A percentile compares a stretch with the other conserved stretches of the same genome.
Evolutionary conservation across 2,797 vertebrate species (phyloP).

Genomic region (Amazonetta brasiliensis): DNA sequence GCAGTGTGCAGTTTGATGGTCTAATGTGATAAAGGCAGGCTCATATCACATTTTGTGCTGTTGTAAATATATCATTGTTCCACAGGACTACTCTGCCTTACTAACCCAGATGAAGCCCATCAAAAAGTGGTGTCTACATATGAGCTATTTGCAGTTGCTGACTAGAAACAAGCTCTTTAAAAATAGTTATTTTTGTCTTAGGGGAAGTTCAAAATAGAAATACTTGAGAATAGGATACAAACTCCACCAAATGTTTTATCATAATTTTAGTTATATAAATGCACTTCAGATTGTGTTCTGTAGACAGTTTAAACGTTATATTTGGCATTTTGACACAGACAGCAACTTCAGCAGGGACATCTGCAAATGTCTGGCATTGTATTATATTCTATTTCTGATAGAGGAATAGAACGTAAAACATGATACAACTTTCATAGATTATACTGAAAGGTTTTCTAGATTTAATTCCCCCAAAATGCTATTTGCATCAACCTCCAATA

Average conservation of each 20-base stretch:
- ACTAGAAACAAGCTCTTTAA: conserved; percentile 3
- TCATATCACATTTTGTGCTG: neutral
- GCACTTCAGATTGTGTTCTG: neutral
- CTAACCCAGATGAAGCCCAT: neutral
- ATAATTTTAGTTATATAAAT: neutral
- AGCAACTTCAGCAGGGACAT: neutral
- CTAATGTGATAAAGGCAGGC: neutral
- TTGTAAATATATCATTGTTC: neutral
- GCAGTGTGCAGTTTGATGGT: neutral
- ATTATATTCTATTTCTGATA: neutral
- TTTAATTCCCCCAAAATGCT: neutral
- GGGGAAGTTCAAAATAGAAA: neutral
- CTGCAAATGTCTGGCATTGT: neutral
- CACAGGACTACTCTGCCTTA: neutral
- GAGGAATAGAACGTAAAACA: neutral
- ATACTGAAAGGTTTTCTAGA: neutral
- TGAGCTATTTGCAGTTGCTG: neutral
- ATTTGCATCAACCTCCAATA: neutral
- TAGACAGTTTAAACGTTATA: neutral
- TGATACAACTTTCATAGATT: neutral
- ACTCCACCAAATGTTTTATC: neutral
- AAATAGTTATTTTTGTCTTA: neutral
- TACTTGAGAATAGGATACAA: neutral
- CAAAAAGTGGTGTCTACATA: neutral
- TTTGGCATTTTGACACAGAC: neutral